A percentile compares a stretch with the other conserved stretches of the same genome.
These are phyloP conservation scores for Schrankia costaestrigalis DNA, from an alignment of 2,888 invertebrate genomes.

Conservation along the genomic window DNA sequence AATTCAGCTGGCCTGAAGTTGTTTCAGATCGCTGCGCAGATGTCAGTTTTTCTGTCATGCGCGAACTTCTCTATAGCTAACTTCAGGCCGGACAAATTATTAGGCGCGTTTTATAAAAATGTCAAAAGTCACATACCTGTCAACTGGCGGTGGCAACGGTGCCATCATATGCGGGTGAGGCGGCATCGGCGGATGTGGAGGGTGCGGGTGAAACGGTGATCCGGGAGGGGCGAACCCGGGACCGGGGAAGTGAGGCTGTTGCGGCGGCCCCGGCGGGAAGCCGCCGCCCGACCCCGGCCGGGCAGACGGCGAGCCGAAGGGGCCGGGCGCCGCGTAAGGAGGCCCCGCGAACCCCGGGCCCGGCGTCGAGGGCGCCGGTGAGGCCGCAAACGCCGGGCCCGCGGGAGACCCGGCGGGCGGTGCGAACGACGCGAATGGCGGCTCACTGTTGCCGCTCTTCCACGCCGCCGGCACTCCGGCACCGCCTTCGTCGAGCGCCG, in stretches of 20 bases:
- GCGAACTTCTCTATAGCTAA: no score
- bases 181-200: slow-evolving; percentile 93
- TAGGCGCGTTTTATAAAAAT: no score
- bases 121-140: slow-evolving; percentile 83
- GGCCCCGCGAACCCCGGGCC: slow-evolving; percentile 86
- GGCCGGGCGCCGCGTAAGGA: slow-evolving; percentile 84
- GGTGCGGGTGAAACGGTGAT: slow-evolving; percentile 90
- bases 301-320: slow-evolving; percentile 82
- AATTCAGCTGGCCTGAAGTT: no score
- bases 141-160: slow-evolving; percentile 87
- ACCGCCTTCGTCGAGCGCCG: slow-evolving; percentile 73
- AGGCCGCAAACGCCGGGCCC: slow-evolving; percentile 85
- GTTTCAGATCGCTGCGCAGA: no score
- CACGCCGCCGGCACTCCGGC: slow-evolving; percentile 82
- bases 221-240: slow-evolving; percentile 88
- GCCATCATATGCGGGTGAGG: slow-evolving; percentile 82
- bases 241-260: slow-evolving; percentile 85
- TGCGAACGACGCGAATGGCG: slow-evolving; percentile 89
- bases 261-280: slow-evolving; percentile 88
- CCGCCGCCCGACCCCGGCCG: slow-evolving; percentile 90
- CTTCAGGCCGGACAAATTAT: no score
- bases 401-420: slow-evolving; percentile 88
- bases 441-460: slow-evolving; percentile 83
- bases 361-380: slow-evolving; percentile 85
- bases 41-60: no score